Evolutionary conservation across 2,113 vertebrate species (phyloP).

Genomic region (Campylomormyrus tamandua): DNA sequence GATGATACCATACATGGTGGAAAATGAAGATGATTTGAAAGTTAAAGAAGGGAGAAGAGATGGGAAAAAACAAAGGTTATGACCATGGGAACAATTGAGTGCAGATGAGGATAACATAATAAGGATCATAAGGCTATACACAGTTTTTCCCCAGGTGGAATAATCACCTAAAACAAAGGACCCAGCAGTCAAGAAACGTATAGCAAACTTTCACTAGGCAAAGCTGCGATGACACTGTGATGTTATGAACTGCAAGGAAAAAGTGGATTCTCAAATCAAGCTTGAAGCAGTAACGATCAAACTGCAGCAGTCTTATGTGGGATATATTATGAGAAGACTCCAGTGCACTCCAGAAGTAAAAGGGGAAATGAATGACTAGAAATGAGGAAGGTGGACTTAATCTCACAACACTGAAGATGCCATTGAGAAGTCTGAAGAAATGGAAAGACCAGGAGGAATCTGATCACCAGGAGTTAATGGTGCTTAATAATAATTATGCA

Average conservation of each 20-base stretch:
- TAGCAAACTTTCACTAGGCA: background rate
- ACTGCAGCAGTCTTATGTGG: background rate
- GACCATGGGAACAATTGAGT: background rate
- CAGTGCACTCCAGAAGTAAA: background rate
- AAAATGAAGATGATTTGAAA: background rate
- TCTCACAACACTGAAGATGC: background rate
- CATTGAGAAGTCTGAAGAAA: background rate
- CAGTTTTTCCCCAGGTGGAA: background rate
- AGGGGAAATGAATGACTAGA: background rate
- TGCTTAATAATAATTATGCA: background rate
- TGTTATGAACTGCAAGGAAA: background rate
- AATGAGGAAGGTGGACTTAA: background rate
- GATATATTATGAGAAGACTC: background rate
- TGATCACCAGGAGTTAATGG: background rate
- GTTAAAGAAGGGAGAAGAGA: background rate
- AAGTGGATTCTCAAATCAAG: background rate
- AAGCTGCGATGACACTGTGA: background rate
- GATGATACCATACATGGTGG: background rate
- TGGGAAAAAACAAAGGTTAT: background rate
- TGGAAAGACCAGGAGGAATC: background rate
- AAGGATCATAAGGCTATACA: background rate
- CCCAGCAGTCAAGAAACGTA: background rate
- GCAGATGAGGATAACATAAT: background rate
- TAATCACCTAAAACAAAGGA: background rate
- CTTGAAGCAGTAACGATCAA: background rate